Evolutionary conservation across 2,113 vertebrate species (phyloP).

Genomic region (Sinocyclocheilus maitianheensis): DNA sequence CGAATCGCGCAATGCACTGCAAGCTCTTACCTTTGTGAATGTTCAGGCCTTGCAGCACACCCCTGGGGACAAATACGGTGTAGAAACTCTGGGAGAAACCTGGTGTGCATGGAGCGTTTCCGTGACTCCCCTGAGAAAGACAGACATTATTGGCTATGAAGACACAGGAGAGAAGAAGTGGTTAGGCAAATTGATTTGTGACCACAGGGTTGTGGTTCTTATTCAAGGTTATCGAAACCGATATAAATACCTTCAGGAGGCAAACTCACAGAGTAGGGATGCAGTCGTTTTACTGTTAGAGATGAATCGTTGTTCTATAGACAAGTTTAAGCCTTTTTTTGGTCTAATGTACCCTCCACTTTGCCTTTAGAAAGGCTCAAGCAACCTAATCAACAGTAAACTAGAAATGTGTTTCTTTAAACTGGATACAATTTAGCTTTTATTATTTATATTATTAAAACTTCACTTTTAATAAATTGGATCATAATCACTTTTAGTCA

Average conservation of each 20-base stretch:
- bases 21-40: conserved; percentile 77
- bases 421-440: background rate
- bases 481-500: background rate
- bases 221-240: conserved; percentile 47
- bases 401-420: background rate
- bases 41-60: conserved; percentile 72
- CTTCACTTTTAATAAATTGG: background rate
- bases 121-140: conserved; percentile 72
- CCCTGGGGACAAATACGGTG: conserved; percentile 77
- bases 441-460: background rate
- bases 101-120: conserved; percentile 71
- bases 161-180: conserved; percentile 41
- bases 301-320: background rate
- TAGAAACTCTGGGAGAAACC: conserved; percentile 83
- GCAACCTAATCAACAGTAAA: background rate
- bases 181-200: conserved; percentile 62
- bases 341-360: background rate
- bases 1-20: conserved; percentile 54
- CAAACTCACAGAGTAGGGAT: conserved; percentile 22
- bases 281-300: background rate
- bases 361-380: background rate
- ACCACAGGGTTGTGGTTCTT: conserved; percentile 58
- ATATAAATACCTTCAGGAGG: conserved; percentile 18
- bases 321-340: background rate
- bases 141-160: conserved; percentile 60